Conservation (phyloP, 2,113 vertebrate genomes). For the Xerus inauris region DNA sequence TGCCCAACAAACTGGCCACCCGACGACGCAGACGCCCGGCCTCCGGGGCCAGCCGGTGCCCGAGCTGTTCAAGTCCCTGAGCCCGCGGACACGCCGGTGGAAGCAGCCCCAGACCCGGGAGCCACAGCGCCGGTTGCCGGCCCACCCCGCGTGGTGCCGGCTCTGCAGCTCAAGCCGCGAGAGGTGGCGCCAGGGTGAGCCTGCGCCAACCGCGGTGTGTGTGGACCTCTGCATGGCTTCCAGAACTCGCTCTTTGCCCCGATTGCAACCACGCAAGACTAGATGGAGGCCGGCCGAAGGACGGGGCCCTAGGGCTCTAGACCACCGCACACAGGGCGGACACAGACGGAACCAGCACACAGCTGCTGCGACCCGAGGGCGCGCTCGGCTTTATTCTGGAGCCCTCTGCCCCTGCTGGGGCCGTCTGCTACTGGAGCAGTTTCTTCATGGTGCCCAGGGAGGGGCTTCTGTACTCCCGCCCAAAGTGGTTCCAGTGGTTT, state of each 20-base stretch:
- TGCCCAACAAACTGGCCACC: no score
- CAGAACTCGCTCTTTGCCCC: not conserved
- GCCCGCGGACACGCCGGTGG: not conserved
- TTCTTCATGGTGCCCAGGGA: slow-evolving; percentile 91
- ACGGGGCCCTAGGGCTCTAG: not conserved
- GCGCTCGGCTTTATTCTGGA: not conserved
- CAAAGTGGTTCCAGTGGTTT: slow-evolving; percentile 99
- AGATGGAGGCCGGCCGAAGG: not conserved
- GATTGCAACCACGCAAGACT: no score
- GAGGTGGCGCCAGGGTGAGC: no score
- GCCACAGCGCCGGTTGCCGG: not conserved
- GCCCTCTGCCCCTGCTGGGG: accelerated
- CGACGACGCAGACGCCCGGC: no score
- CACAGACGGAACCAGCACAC: not conserved
- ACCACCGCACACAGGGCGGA: no score
- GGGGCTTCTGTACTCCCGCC: slow-evolving; percentile 90
- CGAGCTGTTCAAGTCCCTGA: no score
- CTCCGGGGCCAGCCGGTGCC: no score
- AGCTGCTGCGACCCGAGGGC: not conserved
- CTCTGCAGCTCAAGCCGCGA: no score
- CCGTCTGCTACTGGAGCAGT: slow-evolving; percentile 87
- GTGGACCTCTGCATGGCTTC: not conserved
- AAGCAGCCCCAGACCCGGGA: not conserved
- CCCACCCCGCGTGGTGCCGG: no score
- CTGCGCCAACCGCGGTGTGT: not conserved